Conservation (phyloP, 2,888 invertebrate genomes). For the Sesia apiformis region DNA sequence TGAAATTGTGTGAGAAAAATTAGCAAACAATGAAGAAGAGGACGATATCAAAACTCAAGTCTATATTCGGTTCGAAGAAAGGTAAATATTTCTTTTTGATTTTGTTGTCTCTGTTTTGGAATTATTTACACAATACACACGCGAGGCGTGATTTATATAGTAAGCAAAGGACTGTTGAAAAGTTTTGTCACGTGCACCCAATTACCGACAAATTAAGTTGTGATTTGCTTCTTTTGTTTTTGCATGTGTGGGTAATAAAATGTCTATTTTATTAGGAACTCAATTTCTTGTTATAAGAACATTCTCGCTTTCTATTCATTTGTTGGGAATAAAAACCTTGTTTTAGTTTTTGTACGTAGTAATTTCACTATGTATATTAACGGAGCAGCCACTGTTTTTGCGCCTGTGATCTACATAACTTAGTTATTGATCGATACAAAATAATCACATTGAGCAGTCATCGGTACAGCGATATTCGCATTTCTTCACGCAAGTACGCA, state of each 20-base stretch:
- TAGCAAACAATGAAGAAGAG: constrained; percentile 58
- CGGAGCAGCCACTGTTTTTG: neutral
- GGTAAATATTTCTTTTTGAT: constrained; percentile 25
- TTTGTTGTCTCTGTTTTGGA: neutral
- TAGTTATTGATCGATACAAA: neutral
- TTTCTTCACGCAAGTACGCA: constrained; percentile 22
- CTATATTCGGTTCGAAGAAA: constrained; percentile 63
- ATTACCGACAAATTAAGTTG: constrained; percentile 7
- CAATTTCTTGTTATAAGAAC: neutral
- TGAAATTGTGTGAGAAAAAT: constrained; percentile 25
- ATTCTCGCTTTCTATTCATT: too few relatives aligned
- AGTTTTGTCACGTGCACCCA: constrained; percentile 15
- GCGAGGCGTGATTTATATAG: neutral
- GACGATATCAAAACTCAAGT: constrained; percentile 62
- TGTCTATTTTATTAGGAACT: neutral
- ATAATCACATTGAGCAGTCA: neutral
- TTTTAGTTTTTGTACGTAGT: neutral
- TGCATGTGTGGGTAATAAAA: constrained; percentile 20
- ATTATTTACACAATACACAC: neutral
- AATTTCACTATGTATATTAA: neutral
- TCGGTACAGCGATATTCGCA: constrained; percentile 9
- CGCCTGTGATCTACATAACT: neutral
- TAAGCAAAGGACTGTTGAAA: constrained; percentile 14
- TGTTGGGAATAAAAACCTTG: too few relatives aligned
- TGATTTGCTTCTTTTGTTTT: constrained; percentile 15